Evolutionary conservation across 2,797 vertebrate species (phyloP), one percentile per base, ranked within the genome.

Genomic region (Echeneis naucrates): DNA sequence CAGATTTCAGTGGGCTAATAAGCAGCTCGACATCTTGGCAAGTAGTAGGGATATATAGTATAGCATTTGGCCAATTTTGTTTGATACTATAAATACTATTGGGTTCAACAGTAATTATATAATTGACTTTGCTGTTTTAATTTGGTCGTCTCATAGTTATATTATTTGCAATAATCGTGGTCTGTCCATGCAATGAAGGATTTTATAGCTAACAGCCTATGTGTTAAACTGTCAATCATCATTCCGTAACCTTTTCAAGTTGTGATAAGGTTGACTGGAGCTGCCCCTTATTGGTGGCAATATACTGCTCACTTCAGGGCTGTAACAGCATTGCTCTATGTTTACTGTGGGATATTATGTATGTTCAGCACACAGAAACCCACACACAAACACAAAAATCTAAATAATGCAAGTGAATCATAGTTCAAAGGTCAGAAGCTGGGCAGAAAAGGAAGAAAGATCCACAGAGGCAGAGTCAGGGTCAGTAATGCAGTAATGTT

Each of bases 331-430:
- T 74, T 27, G 58, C 56, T 68, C 30, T 14, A 4, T 92, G 86
- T 93, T 92, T 88, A 86, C 84, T 69, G 72, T 75, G 67, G 86
- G 82, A 91, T 89, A 89, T 92, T 89, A 75, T 88, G 72, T 69
- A 75, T 68, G 81, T 78, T 84, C 66, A 75, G 80, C 82, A 87
- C 82, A 88, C 81, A 83, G 68, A 48, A 8, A 24, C 68, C 19
- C 47, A 40, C 64, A 65, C 78, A 66, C 37, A 58, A 13, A 64
- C 52, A 56, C 70, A 70, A 60, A 63, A 66, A 68, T 82, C 58
- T 38, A 82, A 77, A 86, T 83, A 81, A 85, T 72, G 66, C 52
- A 32, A 65, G 68, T 62, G 72, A 59, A 42, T 61, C 62, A 32
- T 11, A 74, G 82, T 82, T 87, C 68, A 78, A 87, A 72, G 86